Evolutionary conservation across 2,113 vertebrate species (phyloP), one percentile per base, ranked within the genome.

Genomic region (Tor tambroides): DNA sequence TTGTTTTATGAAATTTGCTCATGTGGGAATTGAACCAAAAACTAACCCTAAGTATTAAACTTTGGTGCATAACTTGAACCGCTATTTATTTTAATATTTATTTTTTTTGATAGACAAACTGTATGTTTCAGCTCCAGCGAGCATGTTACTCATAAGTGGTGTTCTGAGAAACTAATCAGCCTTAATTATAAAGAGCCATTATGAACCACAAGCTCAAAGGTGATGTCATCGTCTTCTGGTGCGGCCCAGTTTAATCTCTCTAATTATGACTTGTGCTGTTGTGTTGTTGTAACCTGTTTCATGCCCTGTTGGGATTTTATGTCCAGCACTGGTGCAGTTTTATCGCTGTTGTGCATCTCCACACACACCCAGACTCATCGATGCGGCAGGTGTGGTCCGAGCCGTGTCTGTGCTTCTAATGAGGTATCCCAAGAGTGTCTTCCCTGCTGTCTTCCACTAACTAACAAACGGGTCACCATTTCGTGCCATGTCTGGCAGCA

Each of bases 211-310:
- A 5, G 10, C 32, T 28, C 23, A n/a, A 67, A 72, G 72, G 38
- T 90, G 89, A 90, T 86, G 83, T 87, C 89, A 85, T 38, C 35
- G 11, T 85, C 28, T 80, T 5, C 5, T 43, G 51, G 59, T 81
- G 76, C 43, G 46, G 71, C 51, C 30, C 28, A 26, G 46, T 77
- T 61, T 75, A 30, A 51, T 76, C 69, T 49, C 21, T 17, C 12
- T 86, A 85, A 80, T 79, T 75, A 65, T 77, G 51, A 38, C 28
- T 80, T 51, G 32, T 43, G 72, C 54, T 41, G 75, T 26, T 85
- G 71, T 85, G 87, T 82, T 83, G 59, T 35, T 43, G 74, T 85
- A 81, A 80, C 76, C 72, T 85, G 77, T 69, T 78, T 65, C 63
- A 30, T 4, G 30, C 19, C 85, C 83, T 76, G 80, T 21, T 38